Evolutionary conservation across 1,140 invertebrate species (phyloP), one percentile per base, ranked within the genome.

Genomic region (Ips typographus): DNA sequence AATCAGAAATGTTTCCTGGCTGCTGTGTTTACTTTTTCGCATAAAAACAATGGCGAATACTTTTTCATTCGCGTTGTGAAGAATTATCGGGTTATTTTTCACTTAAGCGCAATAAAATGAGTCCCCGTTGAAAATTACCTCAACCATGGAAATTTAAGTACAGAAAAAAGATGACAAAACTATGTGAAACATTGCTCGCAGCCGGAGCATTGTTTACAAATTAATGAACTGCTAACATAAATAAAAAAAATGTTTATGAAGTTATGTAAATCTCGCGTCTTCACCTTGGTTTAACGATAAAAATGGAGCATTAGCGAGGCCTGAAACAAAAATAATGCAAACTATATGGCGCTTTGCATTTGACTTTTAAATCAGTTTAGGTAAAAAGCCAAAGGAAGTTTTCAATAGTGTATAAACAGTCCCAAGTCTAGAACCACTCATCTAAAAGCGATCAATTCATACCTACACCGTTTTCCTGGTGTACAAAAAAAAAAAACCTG

Each of bases 201-300:
- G 53, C n/a, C 53, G n/a, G 53, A 37, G 53, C 37, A 56, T 56
- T 56, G 53, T 56, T 56, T 56, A 56, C 53, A 40, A n/a, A 56
- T 56, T 56, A 56, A 56, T 38, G 53, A 56, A 37, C n/a, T 37
- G 53, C 37, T n/a, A 56, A 56, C 53, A 40, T 56, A 56, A 56
- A 56, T 56, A 56, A 37, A 40, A 56, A 56, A 56, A 36, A 3
- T 56, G 53, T 56, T 56, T 56, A 56, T 56, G 38, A 56, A 56
- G 38, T 37, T 56, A 56, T 56, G 53, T 56, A 56, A 56, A 56
- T 56, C 39, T 38, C 53, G 38, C 53, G 53, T 56, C 53, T 56
- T 36, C 53, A 56, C 53, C 53, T 56, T 36, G 53, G 38, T 56
- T 56, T 56, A 56, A 7, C 22, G 53, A 56, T 38, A 56, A 56